These are phyloP conservation scores for Serranus cabrilla DNA, from an alignment of 2,797 vertebrate genomes.

Conservation along the genomic window DNA sequence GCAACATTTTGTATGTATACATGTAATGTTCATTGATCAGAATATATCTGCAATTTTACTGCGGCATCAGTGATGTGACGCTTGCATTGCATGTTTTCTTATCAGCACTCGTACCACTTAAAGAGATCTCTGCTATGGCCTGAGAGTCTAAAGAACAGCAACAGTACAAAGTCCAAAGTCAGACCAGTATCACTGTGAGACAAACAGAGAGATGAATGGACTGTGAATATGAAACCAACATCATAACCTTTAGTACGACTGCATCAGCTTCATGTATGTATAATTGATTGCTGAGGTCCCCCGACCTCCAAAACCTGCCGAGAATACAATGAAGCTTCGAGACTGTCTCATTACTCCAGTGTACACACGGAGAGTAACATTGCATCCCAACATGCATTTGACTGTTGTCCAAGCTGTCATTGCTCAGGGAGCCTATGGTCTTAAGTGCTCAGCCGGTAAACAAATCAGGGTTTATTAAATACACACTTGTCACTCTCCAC, in stretches of 20 bases:
- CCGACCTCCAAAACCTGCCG: constrained; percentile 14
- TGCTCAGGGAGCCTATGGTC: constrained; percentile 63
- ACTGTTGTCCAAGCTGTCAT: constrained; percentile 71
- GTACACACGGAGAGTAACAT: constrained; percentile 61
- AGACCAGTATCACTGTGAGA: constrained; percentile 9
- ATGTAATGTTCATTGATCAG: not conserved
- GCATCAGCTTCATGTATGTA: constrained; percentile 34
- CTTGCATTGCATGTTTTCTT: constrained; percentile 31
- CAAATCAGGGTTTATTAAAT: constrained; percentile 90
- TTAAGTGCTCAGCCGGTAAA: constrained; percentile 87
- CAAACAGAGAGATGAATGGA: constrained; percentile 10
- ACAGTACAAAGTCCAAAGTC: constrained; percentile 57
- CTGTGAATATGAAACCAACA: constrained; percentile 33
- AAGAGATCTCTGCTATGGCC: constrained; percentile 45
- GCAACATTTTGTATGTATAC: not conserved
- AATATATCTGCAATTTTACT: not conserved
- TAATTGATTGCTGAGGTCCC: constrained; percentile 43
- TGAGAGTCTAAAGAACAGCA: constrained; percentile 68
- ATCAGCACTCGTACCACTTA: constrained; percentile 43
- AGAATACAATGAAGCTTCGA: constrained; percentile 49
- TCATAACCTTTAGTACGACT: not conserved
- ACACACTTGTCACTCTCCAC: constrained; percentile 85
- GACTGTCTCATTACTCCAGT: constrained; percentile 45
- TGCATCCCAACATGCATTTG: constrained; percentile 74
- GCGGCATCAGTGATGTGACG: constrained; percentile 3